Evolutionary conservation across 2,888 invertebrate genomes (phyloP).

Genomic region (Taenaris catops): DNA sequence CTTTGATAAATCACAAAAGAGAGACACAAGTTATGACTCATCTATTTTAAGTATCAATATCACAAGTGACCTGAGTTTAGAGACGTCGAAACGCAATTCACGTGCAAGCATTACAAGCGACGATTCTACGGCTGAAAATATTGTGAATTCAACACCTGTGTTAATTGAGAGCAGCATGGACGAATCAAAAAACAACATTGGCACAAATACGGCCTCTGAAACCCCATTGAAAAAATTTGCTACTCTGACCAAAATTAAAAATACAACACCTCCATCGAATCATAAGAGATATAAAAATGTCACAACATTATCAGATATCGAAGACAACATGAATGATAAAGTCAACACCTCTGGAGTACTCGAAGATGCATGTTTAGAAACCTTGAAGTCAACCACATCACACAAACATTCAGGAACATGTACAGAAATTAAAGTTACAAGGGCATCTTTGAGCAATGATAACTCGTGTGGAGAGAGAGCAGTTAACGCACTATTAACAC

Average conservation of each 20-base stretch:
- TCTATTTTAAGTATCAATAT: conserved; percentile 46
- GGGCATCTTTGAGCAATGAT: too few species aligned
- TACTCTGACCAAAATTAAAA: not conserved
- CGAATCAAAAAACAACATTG: conserved; percentile 30
- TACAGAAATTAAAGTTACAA: conserved; percentile 4
- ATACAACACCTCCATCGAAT: conserved; percentile 1
- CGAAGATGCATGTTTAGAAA: too few species aligned
- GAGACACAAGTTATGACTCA: conserved; percentile 11
- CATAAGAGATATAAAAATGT: too few species aligned
- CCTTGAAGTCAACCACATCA: too few species aligned
- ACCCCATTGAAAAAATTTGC: not conserved
- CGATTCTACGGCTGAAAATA: conserved; percentile 48
- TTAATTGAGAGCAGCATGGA: conserved; percentile 62
- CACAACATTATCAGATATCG: too few species aligned
- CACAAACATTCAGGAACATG: conserved; percentile 4
- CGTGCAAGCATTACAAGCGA: conserved; percentile 59
- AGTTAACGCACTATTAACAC: too few species aligned
- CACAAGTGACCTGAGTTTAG: conserved; percentile 35
- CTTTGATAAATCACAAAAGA: conserved; percentile 41
- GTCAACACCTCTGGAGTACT: too few species aligned
- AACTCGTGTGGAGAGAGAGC: too few species aligned
- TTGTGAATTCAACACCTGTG: conserved; percentile 51
- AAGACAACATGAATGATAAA: too few species aligned
- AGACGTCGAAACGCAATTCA: conserved; percentile 41
- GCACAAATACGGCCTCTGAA: not conserved